Conservation (phyloP, 2,888 invertebrate genomes). For the Calameuta idolon region DNA sequence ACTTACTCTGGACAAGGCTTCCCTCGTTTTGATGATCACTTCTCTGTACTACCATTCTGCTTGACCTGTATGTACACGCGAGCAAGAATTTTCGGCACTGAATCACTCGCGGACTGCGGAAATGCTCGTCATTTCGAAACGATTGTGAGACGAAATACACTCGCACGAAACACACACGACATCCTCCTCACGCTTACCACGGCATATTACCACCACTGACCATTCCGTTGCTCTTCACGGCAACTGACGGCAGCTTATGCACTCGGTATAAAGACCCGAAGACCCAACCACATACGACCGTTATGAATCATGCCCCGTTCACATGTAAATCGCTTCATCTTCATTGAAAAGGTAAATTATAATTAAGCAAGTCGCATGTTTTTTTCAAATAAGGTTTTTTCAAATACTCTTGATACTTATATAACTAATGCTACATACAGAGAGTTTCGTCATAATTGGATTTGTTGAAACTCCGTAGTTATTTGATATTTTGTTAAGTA, state of each 20-base stretch:
- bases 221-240: neutral
- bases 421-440: neutral
- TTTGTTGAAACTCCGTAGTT: neutral
- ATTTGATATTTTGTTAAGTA: neutral
- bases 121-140: slow-evolving; percentile 27
- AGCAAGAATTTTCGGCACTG: slow-evolving; percentile 41
- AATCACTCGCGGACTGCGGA: slow-evolving; percentile 45
- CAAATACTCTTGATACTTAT: neutral
- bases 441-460: neutral
- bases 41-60: slow-evolving; percentile 6
- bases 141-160: neutral
- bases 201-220: neutral
- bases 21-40: slow-evolving; percentile 15
- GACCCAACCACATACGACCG: neutral
- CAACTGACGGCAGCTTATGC: neutral
- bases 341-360: neutral
- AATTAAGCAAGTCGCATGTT: neutral
- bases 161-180: slow-evolving; percentile 5
- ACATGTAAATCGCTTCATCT: neutral
- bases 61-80: neutral
- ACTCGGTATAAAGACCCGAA: neutral
- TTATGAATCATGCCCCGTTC: neutral
- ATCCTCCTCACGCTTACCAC: slow-evolving; percentile 2
- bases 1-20: slow-evolving; percentile 14
- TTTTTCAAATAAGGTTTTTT: neutral